phyloP scores from a whole-genome alignment of 1,140 invertebrate species.

The Drosophila persimilis region DNA sequence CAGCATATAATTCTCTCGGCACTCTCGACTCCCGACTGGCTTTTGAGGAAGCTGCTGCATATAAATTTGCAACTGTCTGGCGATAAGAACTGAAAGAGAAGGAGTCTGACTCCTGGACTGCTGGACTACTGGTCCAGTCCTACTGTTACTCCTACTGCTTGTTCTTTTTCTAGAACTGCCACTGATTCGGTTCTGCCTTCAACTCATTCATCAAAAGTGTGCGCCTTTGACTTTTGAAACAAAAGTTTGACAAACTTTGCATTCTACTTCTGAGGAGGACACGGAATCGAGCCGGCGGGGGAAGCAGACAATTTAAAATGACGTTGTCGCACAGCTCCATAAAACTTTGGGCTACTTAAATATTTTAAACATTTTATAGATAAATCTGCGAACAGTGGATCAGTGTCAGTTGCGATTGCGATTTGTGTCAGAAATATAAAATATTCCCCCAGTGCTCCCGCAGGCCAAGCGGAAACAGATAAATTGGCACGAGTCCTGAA shows the following conservation, averaged over 20 bases:
- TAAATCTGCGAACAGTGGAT: conserved; percentile 43
- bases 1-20: conserved; percentile 51
- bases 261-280: conserved; percentile 41
- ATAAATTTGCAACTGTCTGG: conserved; percentile 57
- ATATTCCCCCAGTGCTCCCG: background rate
- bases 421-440: conserved; percentile 24
- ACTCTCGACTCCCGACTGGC: conserved; percentile 4
- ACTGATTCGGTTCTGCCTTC: conserved; percentile 25
- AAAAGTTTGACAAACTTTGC: conserved; percentile 78
- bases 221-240: conserved; percentile 76
- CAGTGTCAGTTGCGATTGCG: conserved; percentile 15
- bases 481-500: background rate
- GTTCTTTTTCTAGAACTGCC: background rate
- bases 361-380: conserved; percentile 57
- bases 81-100: conserved; percentile 30
- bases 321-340: conserved; percentile 39
- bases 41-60: conserved; percentile 45
- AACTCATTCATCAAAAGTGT: conserved; percentile 73
- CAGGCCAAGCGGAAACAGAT: background rate
- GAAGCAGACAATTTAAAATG: conserved; percentile 17
- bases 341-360: conserved; percentile 52
- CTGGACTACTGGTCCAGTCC: conserved; percentile 21
- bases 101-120: conserved; percentile 16
- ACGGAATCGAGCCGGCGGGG: background rate
- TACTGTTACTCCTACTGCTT: background rate